Conservation (phyloP, 2,888 invertebrate species). For the Pogonocherus hispidulus region DNA sequence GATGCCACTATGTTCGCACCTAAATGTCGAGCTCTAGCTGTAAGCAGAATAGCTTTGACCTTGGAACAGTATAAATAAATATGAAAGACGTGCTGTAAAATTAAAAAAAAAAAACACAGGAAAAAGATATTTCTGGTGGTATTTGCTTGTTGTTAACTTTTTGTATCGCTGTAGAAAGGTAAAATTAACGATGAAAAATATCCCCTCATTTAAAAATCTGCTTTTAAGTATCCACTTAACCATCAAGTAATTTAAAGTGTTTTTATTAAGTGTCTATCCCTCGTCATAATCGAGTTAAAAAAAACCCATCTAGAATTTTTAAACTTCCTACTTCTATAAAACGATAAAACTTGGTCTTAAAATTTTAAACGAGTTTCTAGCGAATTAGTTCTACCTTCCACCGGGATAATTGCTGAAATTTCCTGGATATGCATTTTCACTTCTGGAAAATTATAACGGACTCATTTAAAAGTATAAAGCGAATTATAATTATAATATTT, state of each 20-base stretch:
- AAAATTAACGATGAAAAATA: no score
- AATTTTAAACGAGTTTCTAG: slow-evolving; percentile 7
- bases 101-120: no score
- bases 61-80: no score
- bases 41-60: no score
- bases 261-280: slow-evolving; percentile 14
- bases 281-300: slow-evolving; percentile 2
- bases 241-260: slow-evolving; percentile 9
- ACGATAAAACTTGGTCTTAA: neutral
- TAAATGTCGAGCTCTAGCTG: no score
- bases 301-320: neutral
- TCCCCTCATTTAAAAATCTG: neutral
- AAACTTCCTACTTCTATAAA: neutral
- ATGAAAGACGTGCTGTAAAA: no score
- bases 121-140: no score
- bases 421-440: neutral
- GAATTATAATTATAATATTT: neutral
- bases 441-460: neutral
- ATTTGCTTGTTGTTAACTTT: no score
- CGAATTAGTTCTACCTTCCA: neutral
- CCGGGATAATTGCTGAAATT: neutral
- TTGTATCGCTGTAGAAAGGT: no score
- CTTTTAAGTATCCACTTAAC: neutral
- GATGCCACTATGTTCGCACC: no score
- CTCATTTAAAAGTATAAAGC: neutral